A percentile compares a stretch with the other conserved stretches of the same genome.
Evolutionary conservation across 2,888 invertebrate species (phyloP).

Genomic region (Alsophila aescularia): DNA sequence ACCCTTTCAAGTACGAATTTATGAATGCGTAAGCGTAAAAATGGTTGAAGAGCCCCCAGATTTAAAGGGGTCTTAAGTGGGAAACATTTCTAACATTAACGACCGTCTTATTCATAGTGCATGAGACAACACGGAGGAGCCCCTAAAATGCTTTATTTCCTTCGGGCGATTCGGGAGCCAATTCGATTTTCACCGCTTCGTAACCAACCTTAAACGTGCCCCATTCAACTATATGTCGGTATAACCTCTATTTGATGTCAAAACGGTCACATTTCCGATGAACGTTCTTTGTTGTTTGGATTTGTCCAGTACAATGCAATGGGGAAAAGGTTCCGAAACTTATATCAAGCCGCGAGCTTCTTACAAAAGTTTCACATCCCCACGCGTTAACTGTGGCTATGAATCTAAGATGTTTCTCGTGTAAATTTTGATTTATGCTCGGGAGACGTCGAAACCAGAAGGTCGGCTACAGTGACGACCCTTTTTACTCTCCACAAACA

Average conservation of each 20-base stretch:
- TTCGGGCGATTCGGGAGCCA: not conserved
- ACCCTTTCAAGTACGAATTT: slow-evolving; percentile 27
- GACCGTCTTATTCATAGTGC: slow-evolving; percentile 9
- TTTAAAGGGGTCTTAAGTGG: slow-evolving; percentile 16
- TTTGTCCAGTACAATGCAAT: slow-evolving; percentile 16
- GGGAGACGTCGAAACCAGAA: slow-evolving; percentile 52
- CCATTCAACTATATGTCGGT: too few relatives aligned
- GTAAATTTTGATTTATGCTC: slow-evolving; percentile 72
- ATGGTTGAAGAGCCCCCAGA: slow-evolving; percentile 21
- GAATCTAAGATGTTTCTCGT: slow-evolving; percentile 67
- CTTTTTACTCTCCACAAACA: slow-evolving; percentile 58
- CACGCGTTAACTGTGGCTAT: slow-evolving; percentile 43
- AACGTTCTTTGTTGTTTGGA: slow-evolving; percentile 6
- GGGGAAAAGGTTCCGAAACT: slow-evolving; percentile 20
- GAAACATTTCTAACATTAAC: slow-evolving; percentile 15
- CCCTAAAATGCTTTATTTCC: not conserved
- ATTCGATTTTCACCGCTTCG: slow-evolving; percentile 4
- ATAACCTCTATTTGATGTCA: slow-evolving; percentile 1
- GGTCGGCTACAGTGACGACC: slow-evolving; percentile 54
- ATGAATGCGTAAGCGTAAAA: slow-evolving; percentile 28
- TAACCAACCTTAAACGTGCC: not conserved
- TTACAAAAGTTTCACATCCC: slow-evolving; percentile 40
- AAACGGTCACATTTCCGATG: slow-evolving; percentile 18
- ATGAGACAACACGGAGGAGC: not conserved
- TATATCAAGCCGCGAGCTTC: slow-evolving; percentile 15